phyloP scores from a whole-genome alignment of 2,888 invertebrate species.

The Harpagoxenus sublaevis region DNA sequence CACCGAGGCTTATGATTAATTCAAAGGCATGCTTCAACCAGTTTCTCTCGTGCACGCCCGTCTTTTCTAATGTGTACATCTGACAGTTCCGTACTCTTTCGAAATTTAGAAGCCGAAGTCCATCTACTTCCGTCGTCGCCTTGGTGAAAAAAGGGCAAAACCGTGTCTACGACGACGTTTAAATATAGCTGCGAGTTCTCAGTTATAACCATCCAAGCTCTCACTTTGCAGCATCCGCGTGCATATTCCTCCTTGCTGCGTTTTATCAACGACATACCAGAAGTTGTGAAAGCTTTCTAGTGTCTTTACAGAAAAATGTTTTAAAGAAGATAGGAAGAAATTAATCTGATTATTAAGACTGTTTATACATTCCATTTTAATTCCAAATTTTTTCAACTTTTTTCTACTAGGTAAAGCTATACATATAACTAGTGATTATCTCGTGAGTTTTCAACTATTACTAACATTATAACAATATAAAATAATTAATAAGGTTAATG shows the following conservation, averaged over 20 bases:
- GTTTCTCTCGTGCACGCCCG: not conserved
- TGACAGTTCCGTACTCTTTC: slow-evolving; percentile 41
- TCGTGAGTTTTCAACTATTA: not conserved
- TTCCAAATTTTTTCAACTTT: not conserved
- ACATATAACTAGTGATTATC: not conserved
- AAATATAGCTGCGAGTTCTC: slow-evolving; percentile 81
- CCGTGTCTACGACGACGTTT: slow-evolving; percentile 79
- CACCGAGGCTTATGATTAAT: slow-evolving; percentile 45
- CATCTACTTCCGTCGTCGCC: slow-evolving; percentile 60
- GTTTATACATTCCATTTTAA: not conserved
- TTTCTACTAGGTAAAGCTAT: not conserved
- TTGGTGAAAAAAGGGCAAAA: slow-evolving; percentile 67
- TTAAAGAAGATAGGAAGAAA: not conserved
- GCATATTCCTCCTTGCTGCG: slow-evolving; percentile 58
- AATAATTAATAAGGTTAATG: not conserved
- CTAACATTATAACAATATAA: not conserved
- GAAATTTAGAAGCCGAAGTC: slow-evolving; percentile 47
- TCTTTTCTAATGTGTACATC: slow-evolving; percentile 26
- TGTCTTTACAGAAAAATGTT: not conserved
- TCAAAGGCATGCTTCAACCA: slow-evolving; percentile 31
- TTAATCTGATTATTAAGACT: not conserved
- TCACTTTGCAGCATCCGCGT: slow-evolving; percentile 61
- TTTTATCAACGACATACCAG: slow-evolving; percentile 33
- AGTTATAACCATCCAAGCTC: slow-evolving; percentile 68
- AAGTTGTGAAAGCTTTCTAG: not conserved